Base-by-base conservation (phyloP, 1,140 invertebrate genomes). In the Ruditapes philippinarum region DNA sequence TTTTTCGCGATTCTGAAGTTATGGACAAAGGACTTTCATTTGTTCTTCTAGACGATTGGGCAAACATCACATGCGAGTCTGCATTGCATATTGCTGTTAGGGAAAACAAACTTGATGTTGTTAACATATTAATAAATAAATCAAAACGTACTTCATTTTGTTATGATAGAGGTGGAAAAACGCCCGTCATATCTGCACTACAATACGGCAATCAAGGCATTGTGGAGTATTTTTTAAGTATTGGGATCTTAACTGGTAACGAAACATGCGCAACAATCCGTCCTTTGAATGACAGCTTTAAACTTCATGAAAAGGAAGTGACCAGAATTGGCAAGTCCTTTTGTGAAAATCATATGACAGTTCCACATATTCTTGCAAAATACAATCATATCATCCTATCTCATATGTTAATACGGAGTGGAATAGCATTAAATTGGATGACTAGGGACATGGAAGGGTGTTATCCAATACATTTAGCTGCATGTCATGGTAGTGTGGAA, bases 21-120 rank as follows among this genome's bases (percentile, higher is more conserved):
- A 22, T 11, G 19, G n/a, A 57, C 17, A 5, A 11, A 57, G 28
- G 14, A 11, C 28, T 28, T 22, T 14, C 51, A 22, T 54, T 14
- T 54, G 45, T 54, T n/a, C 51, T 79, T 31, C 36, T 31, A 33
- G 76, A 79, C 36, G 76, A 79, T 22, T 79, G 76, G 76, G 22
- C 19, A n/a, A 36, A 33, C 33, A 49, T 79, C 7, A 22, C 76
- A 31, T 79, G 76, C n/a, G 76, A 79, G 33, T 51, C 42, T 28
- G 76, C 76, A 3, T 14, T 79, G 0, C 76, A 79, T 79, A 17
- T 54, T 1, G 76, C 76, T 36, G 42, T 79, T n/a, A 28, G 76
- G 14, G 28, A 57, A 49, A 79, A 79, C 33, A 36, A 79, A 36
- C 19, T 51, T 4, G 31, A 25, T 12, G 22, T 79, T 33, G 42